Conservation (phyloP, 2,797 vertebrate species). For the Silurus lanzhouensis region DNA sequence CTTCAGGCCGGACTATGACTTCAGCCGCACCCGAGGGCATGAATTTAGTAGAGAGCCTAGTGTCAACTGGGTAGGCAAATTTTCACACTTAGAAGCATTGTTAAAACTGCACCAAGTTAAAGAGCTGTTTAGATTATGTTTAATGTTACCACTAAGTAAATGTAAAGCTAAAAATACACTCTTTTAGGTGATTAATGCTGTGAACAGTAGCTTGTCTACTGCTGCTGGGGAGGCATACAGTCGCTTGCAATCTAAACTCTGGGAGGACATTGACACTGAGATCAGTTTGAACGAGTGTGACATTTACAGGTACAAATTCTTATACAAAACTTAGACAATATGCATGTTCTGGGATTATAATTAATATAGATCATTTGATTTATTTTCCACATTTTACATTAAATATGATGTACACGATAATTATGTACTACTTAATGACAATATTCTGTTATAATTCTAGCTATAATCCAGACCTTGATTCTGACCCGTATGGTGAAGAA, state of each 20-base stretch:
- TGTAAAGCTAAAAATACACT: neutral
- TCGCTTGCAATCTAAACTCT: slow-evolving; percentile 62
- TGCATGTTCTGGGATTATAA: neutral
- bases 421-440: neutral
- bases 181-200: slow-evolving; percentile 64
- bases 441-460: slow-evolving; percentile 43
- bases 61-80: slow-evolving; percentile 61
- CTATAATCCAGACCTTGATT: slow-evolving; percentile 67
- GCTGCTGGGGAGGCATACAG: slow-evolving; percentile 63
- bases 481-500: slow-evolving; percentile 66
- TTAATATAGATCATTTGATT: neutral
- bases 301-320: slow-evolving; percentile 61
- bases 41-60: slow-evolving; percentile 67
- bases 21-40: slow-evolving; percentile 64
- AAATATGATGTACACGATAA: neutral
- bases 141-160: neutral
- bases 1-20: slow-evolving; percentile 66
- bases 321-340: neutral
- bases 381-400: neutral
- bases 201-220: slow-evolving; percentile 65
- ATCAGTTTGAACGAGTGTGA: slow-evolving; percentile 65
- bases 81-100: neutral
- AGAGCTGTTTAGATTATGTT: neutral
- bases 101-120: neutral
- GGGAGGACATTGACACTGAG: slow-evolving; percentile 65